Percentiles rank a stretch among this genome's conserved stretches.
Evolutionary conservation across 2,888 invertebrate genomes (phyloP).

Genomic region (Drosophila kuntzei): DNA sequence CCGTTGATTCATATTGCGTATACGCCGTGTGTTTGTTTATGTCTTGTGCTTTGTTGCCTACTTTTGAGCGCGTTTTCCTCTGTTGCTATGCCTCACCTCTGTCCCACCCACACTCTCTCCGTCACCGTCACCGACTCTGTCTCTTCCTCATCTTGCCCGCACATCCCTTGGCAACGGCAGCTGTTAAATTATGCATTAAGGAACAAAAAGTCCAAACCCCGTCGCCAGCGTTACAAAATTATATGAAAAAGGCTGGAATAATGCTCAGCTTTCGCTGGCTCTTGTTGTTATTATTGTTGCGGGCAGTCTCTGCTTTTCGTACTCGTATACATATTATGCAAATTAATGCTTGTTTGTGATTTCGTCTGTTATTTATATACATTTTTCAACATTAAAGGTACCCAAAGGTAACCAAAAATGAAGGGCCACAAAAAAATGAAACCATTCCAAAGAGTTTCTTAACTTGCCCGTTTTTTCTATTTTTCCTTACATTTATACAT

Average conservation of each 20-base stretch:
- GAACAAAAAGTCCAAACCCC: slow-evolving; percentile 39
- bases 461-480: background rate
- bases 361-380: slow-evolving; percentile 43
- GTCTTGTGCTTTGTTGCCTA: slow-evolving; percentile 75
- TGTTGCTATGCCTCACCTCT: slow-evolving; percentile 41
- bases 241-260: slow-evolving; percentile 48
- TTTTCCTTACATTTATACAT: background rate
- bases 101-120: slow-evolving; percentile 7
- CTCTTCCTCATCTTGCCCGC: slow-evolving; percentile 1
- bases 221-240: slow-evolving; percentile 29
- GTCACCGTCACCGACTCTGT: background rate
- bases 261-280: slow-evolving; percentile 30
- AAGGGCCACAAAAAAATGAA: slow-evolving; percentile 2
- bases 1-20: slow-evolving; percentile 37
- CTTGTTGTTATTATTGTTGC: slow-evolving; percentile 28
- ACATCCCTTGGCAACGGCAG: slow-evolving; percentile 40
- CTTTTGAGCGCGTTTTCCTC: slow-evolving; percentile 53
- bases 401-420: slow-evolving; percentile 30
- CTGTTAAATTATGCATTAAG: slow-evolving; percentile 81
- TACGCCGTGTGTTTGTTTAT: slow-evolving; percentile 39
- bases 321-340: slow-evolving; percentile 68
- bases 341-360: slow-evolving; percentile 75
- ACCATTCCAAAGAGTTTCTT: background rate
- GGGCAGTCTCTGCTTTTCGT: slow-evolving; percentile 39
- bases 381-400: slow-evolving; percentile 34